Evolutionary conservation across 2,113 vertebrate species (phyloP).

Genomic region (Pluvianellus socialis): DNA sequence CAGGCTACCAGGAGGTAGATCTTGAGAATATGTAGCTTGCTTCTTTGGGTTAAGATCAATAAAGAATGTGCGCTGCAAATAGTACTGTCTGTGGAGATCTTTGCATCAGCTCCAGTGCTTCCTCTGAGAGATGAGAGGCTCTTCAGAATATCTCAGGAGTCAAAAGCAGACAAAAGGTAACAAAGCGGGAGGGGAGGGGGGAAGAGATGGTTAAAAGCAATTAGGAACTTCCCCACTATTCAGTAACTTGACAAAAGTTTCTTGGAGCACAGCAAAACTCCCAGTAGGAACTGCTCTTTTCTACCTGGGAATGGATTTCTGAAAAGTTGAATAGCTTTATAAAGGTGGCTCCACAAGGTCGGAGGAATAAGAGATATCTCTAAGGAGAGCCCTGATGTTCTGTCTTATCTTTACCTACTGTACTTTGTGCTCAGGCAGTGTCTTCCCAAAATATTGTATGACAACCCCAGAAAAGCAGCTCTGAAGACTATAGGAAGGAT

Average conservation of each 20-base stretch:
- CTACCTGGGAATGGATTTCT: slow-evolving; percentile 11
- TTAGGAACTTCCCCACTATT: slow-evolving; percentile 2
- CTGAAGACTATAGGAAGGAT: background rate
- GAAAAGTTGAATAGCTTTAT: background rate
- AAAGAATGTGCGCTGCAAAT: background rate
- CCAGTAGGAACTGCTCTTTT: background rate
- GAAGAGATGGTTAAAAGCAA: slow-evolving; percentile 12
- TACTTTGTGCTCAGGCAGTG: background rate
- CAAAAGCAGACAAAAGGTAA: background rate
- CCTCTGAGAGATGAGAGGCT: background rate
- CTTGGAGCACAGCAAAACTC: background rate
- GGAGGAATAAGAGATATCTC: background rate
- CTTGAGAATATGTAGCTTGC: background rate
- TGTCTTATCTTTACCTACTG: background rate
- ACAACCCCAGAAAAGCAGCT: background rate
- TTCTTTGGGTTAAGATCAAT: background rate
- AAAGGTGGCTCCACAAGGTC: background rate
- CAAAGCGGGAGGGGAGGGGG: background rate
- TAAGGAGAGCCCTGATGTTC: background rate
- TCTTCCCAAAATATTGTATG: background rate
- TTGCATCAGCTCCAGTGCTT: background rate
- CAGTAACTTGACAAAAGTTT: slow-evolving; percentile 21
- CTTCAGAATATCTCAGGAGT: background rate
- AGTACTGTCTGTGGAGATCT: background rate
- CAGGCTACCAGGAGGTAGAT: background rate